Evolutionary conservation across 2,113 vertebrate species (phyloP), one percentile per base, ranked within the genome.

Genomic region (Pantherophis guttatus): DNA sequence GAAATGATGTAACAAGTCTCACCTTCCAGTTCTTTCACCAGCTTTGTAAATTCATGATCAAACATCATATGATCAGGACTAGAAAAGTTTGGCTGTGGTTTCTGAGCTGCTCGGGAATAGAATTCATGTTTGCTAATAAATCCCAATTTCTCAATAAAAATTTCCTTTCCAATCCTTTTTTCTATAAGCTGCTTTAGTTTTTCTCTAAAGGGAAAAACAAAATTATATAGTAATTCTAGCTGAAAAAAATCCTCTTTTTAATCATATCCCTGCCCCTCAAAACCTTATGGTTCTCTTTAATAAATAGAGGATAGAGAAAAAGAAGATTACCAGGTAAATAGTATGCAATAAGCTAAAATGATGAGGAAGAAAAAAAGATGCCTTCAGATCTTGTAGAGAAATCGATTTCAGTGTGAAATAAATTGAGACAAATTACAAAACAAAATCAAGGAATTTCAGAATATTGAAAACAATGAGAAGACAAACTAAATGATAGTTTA

Each of bases 151-250:
- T 99, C 99, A 62, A 99, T 98, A 95, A 99, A 99, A 97, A 99
- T 99, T 94, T 99, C 99, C 95, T 99, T 99, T 93, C 99, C 99
- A 91, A 99, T 99, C 92, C 99, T 98, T 96, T 99, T 99, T 97
- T 99, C 99, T 50, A 99, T 99, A 94, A 99, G 97, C 96, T 99
- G 99, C 95, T 99, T 99, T 94, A 99, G 97, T 95, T 99, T 99
- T 93, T 99, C 99, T 97, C 99, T 99, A 87, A 5, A 62, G 1
- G 91, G 50, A 85, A 0, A 91, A 33, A 62, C 8, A 19, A 13
- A 53, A 90, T 88, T 48, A 75, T 39, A 10, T 53, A 89, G 39
- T 81, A 81, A 39, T 81, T 81, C 70, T 70, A 81, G 23, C n/a
- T 17, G 44, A 23, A 70, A 9, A n/a, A 81, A 44, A 7, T 10